Evolutionary conservation across 2,888 invertebrate genomes (phyloP).

Genomic region (Opisthograptis luteolata): DNA sequence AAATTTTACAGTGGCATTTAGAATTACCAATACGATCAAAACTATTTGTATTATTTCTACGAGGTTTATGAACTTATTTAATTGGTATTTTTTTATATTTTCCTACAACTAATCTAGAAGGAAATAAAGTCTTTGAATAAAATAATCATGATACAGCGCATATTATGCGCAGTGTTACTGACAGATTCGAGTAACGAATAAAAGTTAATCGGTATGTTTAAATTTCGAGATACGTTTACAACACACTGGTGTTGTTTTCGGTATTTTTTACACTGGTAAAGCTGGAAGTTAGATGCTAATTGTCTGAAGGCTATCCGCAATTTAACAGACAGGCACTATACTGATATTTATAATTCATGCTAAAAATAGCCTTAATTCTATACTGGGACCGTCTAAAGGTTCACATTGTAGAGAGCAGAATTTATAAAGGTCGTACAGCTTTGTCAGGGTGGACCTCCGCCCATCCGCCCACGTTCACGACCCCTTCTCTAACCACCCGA

Average conservation of each 20-base stretch:
- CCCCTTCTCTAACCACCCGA: constrained; percentile 33
- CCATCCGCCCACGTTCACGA: constrained; percentile 40
- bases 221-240: no score
- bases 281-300: background rate
- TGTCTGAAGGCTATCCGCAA: constrained; percentile 1
- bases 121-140: no score
- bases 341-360: background rate
- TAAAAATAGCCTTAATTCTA: constrained; percentile 5
- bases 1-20: constrained; percentile 14
- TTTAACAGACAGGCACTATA: background rate
- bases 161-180: no score
- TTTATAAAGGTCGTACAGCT: constrained; percentile 35
- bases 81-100: no score
- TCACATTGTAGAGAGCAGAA: constrained; percentile 21
- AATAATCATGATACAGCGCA: no score
- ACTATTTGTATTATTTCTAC: constrained; percentile 17
- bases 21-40: constrained; percentile 12
- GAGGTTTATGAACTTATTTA: constrained; percentile 16
- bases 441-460: constrained; percentile 38
- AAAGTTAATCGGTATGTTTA: no score
- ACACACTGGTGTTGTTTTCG: no score
- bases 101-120: no score
- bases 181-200: no score
- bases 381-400: background rate
- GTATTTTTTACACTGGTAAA: no score